These are phyloP conservation scores for Microcebus griseorufus DNA, from an alignment of 2,113 vertebrate species.

Conservation along the genomic window DNA sequence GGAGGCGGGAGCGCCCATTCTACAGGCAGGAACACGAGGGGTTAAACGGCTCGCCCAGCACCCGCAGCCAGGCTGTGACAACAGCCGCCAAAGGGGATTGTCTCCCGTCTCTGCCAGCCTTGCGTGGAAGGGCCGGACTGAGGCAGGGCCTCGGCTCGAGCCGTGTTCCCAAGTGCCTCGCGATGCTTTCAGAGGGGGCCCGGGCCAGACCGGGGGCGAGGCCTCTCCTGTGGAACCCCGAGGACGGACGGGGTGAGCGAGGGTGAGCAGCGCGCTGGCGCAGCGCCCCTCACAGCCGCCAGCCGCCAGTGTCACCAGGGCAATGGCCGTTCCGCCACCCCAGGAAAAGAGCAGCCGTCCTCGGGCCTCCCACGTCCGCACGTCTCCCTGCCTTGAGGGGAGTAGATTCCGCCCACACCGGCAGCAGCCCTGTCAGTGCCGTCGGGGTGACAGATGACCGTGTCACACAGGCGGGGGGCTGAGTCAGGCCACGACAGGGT, in stretches of 20 bases:
- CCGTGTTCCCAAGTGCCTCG: neutral
- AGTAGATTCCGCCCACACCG: neutral
- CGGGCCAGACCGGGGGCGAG: neutral
- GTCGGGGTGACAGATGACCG: neutral
- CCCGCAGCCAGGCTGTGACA: neutral
- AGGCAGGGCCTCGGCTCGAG: neutral
- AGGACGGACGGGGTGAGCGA: neutral
- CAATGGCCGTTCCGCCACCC: neutral
- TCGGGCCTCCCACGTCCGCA: fast-evolving
- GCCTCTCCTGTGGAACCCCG: neutral
- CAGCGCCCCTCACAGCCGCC: neutral
- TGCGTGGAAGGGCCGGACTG: neutral
- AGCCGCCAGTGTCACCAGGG: neutral
- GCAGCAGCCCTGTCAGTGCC: neutral
- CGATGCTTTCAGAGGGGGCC: neutral
- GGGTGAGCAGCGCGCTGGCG: neutral
- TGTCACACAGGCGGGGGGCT: neutral
- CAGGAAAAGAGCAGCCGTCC: neutral
- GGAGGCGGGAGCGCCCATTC: neutral
- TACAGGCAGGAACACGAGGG: neutral
- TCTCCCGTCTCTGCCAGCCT: neutral
- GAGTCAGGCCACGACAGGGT: too few relatives aligned
- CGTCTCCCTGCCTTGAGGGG: neutral
- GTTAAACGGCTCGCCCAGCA: neutral
- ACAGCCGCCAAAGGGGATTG: neutral